Conservation (phyloP, 2,113 vertebrate genomes). For the Anas platyrhynchos region DNA sequence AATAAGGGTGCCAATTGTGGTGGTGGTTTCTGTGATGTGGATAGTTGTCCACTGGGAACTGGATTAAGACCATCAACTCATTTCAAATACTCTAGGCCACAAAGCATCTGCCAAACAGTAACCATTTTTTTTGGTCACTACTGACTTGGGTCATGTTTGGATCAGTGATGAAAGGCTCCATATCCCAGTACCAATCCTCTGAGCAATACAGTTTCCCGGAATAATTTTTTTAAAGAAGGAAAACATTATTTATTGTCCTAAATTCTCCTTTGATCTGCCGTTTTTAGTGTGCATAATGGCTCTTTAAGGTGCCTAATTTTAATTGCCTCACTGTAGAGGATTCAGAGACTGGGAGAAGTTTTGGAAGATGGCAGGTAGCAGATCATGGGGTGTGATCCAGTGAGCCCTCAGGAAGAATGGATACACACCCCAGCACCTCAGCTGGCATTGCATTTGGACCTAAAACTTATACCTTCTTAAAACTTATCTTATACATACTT, state of each 20-base stretch:
- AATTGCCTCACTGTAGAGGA: not conserved
- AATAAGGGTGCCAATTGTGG: conserved; percentile 71
- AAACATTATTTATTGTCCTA: conserved; percentile 20
- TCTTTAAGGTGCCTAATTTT: not conserved
- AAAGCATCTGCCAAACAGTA: conserved; percentile 67
- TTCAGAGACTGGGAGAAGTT: not conserved
- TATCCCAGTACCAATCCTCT: conserved; percentile 40
- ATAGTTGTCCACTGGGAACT: conserved; percentile 63
- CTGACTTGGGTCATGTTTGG: conserved; percentile 62
- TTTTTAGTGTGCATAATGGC: not conserved
- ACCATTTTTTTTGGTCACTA: conserved; percentile 60
- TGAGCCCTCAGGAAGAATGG: not conserved
- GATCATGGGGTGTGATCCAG: not conserved
- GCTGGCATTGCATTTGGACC: not conserved
- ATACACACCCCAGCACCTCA: not conserved
- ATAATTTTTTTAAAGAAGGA: conserved; percentile 40
- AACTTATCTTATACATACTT: not conserved
- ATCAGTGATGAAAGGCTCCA: conserved; percentile 63
- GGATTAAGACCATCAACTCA: conserved; percentile 69
- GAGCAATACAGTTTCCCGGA: conserved; percentile 50
- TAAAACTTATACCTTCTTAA: not conserved
- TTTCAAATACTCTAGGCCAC: conserved; percentile 68
- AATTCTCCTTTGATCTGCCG: conserved; percentile 31
- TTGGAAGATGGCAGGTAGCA: not conserved
- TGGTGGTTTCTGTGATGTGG: conserved; percentile 75